Evolutionary conservation across 2,113 vertebrate species (phyloP).

Genomic region (Dicerorhinus sumatrensis): DNA sequence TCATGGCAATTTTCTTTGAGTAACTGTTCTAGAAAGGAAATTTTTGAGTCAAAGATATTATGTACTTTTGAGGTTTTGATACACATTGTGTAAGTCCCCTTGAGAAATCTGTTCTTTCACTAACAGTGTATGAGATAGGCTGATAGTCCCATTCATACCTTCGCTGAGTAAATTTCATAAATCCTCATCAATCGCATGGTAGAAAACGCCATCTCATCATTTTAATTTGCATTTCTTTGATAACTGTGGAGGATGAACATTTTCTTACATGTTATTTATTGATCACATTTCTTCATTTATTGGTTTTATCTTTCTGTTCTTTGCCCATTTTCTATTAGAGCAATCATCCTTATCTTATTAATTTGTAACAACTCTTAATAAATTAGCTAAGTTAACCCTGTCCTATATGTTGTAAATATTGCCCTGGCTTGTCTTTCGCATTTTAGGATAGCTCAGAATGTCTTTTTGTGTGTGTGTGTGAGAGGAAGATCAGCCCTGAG

Average conservation of each 20-base stretch:
- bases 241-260: not conserved
- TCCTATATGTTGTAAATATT: not conserved
- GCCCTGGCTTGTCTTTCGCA: not conserved
- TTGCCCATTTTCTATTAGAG: slow-evolving; percentile 14
- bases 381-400: slow-evolving; percentile 20
- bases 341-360: not conserved
- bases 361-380: not conserved
- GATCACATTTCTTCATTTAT: not conserved
- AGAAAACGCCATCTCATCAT: not conserved
- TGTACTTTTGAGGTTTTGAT: not conserved
- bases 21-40: not conserved
- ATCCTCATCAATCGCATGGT: not conserved
- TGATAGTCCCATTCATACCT: not conserved
- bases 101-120: not conserved
- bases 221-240: slow-evolving; percentile 37
- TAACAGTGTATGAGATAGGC: not conserved
- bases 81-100: not conserved
- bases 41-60: not conserved
- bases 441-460: not conserved
- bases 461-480: not conserved
- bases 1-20: not conserved
- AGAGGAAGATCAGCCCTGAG: too few species aligned
- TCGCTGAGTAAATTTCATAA: not conserved
- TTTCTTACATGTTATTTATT: slow-evolving; percentile 45
- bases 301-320: not conserved